phyloP scores from a whole-genome alignment of 1,140 invertebrate species.

The Acromyrmex echinatior region DNA sequence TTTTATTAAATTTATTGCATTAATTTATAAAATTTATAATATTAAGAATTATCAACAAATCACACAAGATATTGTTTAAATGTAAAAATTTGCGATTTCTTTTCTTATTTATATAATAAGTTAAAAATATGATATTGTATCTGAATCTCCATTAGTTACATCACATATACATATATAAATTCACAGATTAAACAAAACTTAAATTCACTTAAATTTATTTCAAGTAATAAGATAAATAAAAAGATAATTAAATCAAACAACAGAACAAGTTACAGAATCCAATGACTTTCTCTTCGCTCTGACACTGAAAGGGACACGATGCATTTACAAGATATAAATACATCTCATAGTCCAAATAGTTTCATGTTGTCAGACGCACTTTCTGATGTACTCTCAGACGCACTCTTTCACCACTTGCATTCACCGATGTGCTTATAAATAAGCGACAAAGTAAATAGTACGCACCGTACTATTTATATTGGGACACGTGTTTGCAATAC shows the following conservation, averaged over 20 bases:
- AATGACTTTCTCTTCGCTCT: slow-evolving; percentile 27
- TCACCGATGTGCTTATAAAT: slow-evolving; percentile 83
- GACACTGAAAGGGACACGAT: slow-evolving; percentile 30
- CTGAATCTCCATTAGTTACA: not conserved
- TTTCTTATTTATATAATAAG: not conserved
- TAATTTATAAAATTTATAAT: not conserved
- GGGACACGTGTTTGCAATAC: slow-evolving; percentile 74
- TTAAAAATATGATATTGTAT: not conserved
- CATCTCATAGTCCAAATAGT: slow-evolving; percentile 2
- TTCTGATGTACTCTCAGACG: slow-evolving; percentile 20
- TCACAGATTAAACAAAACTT: not conserved
- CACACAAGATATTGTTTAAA: not conserved
- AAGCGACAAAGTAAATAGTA: slow-evolving; percentile 86
- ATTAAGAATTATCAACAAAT: not conserved
- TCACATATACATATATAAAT: not conserved
- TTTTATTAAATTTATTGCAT: not conserved
- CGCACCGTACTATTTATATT: slow-evolving; percentile 83
- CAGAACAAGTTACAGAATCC: slow-evolving; percentile 1
- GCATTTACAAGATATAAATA: slow-evolving; percentile 44
- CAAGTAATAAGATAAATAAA: not conserved
- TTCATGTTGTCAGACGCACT: not conserved
- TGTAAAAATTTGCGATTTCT: not conserved
- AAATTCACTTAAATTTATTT: not conserved
- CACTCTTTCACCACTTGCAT: slow-evolving; percentile 73
- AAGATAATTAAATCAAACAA: not conserved